These are phyloP conservation scores for Catharus fuscescens DNA, from an alignment of 2,113 vertebrate species.

Conservation along the genomic window DNA sequence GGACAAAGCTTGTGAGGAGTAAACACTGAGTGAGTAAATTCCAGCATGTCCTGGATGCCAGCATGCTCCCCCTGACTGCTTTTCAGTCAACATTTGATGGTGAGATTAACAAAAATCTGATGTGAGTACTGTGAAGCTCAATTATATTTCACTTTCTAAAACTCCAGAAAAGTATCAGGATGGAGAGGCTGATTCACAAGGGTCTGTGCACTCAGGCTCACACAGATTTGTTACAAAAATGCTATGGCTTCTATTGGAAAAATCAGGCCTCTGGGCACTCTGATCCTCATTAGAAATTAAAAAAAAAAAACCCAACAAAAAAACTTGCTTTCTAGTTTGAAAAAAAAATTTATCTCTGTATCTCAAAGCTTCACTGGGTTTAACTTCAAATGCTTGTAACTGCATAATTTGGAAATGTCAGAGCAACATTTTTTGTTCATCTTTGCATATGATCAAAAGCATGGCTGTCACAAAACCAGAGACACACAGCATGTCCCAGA, in stretches of 20 bases:
- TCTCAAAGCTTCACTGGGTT: constrained; percentile 10
- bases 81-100: neutral
- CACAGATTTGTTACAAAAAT: neutral
- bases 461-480: neutral
- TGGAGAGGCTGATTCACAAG: neutral
- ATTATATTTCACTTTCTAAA: neutral
- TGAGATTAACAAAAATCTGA: neutral
- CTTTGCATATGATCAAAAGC: constrained; percentile 32
- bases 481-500: neutral
- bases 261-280: neutral
- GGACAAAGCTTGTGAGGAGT: neutral
- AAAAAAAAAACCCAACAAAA: neutral
- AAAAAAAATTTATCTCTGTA: neutral
- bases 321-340: neutral
- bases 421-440: neutral
- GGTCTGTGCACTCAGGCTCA: neutral
- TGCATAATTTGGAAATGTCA: constrained; percentile 31
- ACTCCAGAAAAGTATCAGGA: neutral
- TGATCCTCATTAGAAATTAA: neutral
- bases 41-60: neutral
- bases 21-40: neutral
- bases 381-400: constrained; percentile 20
- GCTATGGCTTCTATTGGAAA: neutral
- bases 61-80: neutral
- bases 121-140: neutral